Conservation (phyloP, 1,140 invertebrate genomes). For the Choristoneura fumiferana region DNA sequence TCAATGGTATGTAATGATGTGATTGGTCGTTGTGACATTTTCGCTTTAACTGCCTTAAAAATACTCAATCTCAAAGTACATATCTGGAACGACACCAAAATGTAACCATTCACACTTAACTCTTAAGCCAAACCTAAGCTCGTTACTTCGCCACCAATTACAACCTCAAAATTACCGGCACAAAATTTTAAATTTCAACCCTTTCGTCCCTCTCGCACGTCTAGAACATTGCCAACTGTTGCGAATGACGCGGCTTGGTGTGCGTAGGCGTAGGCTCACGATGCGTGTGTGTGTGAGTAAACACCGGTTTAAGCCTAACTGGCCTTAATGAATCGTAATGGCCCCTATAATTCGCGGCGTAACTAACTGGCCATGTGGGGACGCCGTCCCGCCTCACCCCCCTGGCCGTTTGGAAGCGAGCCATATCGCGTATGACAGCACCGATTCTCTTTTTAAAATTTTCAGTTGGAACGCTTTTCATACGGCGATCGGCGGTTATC, state of each 20-base stretch:
- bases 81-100: conserved; percentile 45
- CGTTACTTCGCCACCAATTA: conserved; percentile 70
- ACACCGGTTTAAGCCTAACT: conserved; percentile 79
- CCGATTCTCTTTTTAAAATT: conserved; percentile 72
- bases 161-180: conserved; percentile 60
- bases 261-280: conserved; percentile 31
- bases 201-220: conserved; percentile 39
- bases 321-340: conserved; percentile 80
- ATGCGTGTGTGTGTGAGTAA: conserved; percentile 61
- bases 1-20: no score
- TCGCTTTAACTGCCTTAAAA: no score
- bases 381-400: conserved; percentile 38
- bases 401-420: conserved; percentile 63
- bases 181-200: conserved; percentile 58
- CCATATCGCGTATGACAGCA: conserved; percentile 74
- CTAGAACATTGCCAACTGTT: conserved; percentile 62
- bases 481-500: conserved; percentile 64
- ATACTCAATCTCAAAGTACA: no score
- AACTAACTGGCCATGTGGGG: conserved; percentile 78
- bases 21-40: no score
- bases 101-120: conserved; percentile 48
- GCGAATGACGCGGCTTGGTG: conserved; percentile 31
- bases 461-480: conserved; percentile 55
- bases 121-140: conserved; percentile 58
- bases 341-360: conserved; percentile 79